Evolutionary conservation across 2,113 vertebrate genomes (phyloP).

Genomic region (Pterophyllum scalare): DNA sequence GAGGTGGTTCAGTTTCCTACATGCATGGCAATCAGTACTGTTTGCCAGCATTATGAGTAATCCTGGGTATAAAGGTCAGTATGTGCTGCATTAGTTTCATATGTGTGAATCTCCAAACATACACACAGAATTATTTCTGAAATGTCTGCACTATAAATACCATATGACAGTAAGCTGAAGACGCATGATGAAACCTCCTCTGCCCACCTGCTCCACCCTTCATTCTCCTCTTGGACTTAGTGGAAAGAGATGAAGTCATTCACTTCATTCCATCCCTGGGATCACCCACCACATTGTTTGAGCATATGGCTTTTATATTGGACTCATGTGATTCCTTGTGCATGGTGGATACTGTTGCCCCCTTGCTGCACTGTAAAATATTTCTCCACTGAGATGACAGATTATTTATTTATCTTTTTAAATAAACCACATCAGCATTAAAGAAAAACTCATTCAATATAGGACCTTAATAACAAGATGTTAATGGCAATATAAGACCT

Average conservation of each 20-base stretch:
- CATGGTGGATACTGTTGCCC: neutral
- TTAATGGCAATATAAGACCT: neutral
- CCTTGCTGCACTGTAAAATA: conserved; percentile 5
- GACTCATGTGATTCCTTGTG: conserved; percentile 18
- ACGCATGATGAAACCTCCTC: conserved; percentile 50
- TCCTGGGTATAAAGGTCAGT: neutral
- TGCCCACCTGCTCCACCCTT: conserved; percentile 35
- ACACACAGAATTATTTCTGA: neutral
- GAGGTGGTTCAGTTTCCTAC: neutral
- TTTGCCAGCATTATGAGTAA: neutral
- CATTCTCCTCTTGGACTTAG: conserved; percentile 45
- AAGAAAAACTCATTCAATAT: neutral
- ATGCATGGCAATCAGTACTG: neutral
- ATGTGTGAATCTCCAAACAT: neutral
- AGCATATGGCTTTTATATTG: conserved; percentile 62
- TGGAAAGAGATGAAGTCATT: conserved; percentile 72
- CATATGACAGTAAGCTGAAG: conserved; percentile 43
- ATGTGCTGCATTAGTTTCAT: neutral
- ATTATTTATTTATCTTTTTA: neutral
- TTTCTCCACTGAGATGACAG: neutral
- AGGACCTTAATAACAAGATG: neutral
- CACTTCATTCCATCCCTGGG: conserved; percentile 49
- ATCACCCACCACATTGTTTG: conserved; percentile 56
- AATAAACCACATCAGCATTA: conserved; percentile 3
- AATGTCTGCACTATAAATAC: conserved; percentile 27